phyloP scores from a whole-genome alignment of 2,797 vertebrate genomes.

The Scarus forsteni region DNA sequence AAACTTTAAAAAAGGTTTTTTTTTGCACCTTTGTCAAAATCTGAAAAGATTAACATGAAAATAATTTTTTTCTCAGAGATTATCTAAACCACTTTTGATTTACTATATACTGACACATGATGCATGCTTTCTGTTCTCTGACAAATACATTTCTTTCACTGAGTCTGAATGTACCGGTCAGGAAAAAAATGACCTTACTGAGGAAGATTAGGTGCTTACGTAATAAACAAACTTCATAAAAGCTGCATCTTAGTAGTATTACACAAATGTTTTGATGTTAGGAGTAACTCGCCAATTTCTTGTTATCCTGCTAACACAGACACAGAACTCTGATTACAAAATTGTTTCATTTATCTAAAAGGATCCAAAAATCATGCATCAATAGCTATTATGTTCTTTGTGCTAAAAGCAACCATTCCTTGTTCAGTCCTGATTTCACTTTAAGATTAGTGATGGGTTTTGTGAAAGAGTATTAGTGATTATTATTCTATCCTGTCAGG shows the following conservation, averaged over 20 bases:
- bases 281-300: background rate
- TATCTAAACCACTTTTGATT: too few species aligned
- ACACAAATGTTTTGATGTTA: constrained; percentile 26
- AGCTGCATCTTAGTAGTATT: constrained; percentile 19
- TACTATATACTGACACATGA: too few species aligned
- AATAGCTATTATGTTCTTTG: constrained; percentile 14
- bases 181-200: too few species aligned
- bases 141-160: too few species aligned
- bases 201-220: constrained; percentile 11
- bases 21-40: too few species aligned
- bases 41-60: too few species aligned
- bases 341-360: constrained; percentile 28
- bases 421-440: constrained; percentile 27
- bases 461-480: constrained; percentile 10
- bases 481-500: constrained; percentile 9
- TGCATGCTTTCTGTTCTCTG: too few species aligned
- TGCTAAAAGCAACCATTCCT: constrained; percentile 12
- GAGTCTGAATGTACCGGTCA: too few species aligned
- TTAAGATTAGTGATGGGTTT: background rate
- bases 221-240: constrained; percentile 35
- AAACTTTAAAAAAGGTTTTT: too few species aligned
- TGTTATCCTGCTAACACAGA: background rate
- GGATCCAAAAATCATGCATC: constrained; percentile 8
- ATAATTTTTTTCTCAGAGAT: too few species aligned
- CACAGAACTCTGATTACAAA: background rate